Base-by-base conservation (phyloP, 2,113 vertebrate species). In the Corythoichthys haematopterus region DNA sequence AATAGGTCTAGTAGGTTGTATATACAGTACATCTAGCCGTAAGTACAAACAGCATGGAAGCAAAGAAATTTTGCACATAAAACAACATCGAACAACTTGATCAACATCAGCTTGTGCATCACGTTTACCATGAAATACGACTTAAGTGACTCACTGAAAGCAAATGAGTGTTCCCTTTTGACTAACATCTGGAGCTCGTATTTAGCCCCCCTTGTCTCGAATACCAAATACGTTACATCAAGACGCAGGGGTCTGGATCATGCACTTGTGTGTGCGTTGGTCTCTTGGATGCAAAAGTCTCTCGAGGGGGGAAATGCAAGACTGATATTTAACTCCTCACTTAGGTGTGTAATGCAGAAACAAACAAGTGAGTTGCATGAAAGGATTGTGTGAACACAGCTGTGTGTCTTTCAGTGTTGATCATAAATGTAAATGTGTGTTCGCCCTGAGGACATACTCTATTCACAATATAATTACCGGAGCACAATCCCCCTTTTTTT, bases 211-310 rank as follows among this genome's bases (percentile, higher is more conserved):
- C 46, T 66, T 60, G 50, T 70, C 57, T 62, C 69, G 55, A 87
- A 86, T 88, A 85, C 86, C 88, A 86, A 68, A 80, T 71, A 70
- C 55, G 71, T 87, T 87, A 86, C 84, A 76, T 89, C 85, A 84
- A 63, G 67, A 75, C 64, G 69, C 69, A 78, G 71, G 75, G 80
- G 79, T 77, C 69, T 55, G 4, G 38, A 64, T 62, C 72, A 36
- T 48, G 46, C 64, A 70, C n/a, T 35, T 56, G 77, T 69, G 78
- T 72, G 53, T 52, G 53, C 3, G 48, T 13, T 47, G 69, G 75
- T 79, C 76, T 80, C 66, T 66, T 80, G 53, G 64, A 64, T 76
- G 76, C 55, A 76, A 84, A 81, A 56, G 67, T 68, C 57, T 80
- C 70, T 71, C 4, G 2, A 64, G 40, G 51, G 65, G 55, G 62